Conservation (phyloP, 2,888 invertebrate species). For the Yponomeuta malinellus region DNA sequence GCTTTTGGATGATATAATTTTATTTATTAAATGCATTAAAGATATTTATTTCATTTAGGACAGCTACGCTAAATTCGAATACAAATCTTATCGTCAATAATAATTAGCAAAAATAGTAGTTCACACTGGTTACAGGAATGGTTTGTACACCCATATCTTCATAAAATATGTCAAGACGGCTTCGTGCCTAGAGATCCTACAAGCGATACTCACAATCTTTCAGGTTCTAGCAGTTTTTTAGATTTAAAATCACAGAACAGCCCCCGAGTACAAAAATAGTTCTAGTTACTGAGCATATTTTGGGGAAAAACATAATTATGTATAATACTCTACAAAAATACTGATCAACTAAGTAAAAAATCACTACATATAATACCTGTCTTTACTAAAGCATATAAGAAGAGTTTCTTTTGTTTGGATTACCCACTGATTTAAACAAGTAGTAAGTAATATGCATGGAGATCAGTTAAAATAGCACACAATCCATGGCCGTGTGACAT, state of each 20-base stretch:
- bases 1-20: not conserved
- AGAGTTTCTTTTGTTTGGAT: too few relatives aligned
- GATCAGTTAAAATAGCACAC: too few relatives aligned
- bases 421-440: too few relatives aligned
- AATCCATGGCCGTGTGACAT: too few relatives aligned
- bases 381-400: too few relatives aligned
- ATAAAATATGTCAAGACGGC: slow-evolving; percentile 12
- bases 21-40: slow-evolving; percentile 5
- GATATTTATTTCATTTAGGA: not conserved
- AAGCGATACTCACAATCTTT: not conserved
- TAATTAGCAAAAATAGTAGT: not conserved
- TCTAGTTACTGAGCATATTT: slow-evolving; percentile 10
- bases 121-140: slow-evolving; percentile 1
- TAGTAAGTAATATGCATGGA: too few relatives aligned
- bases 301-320: slow-evolving; percentile 1
- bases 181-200: slow-evolving; percentile 8
- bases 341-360: slow-evolving; percentile 10
- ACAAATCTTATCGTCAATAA: not conserved
- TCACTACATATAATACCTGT: not conserved
- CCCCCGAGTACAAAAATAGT: slow-evolving; percentile 25
- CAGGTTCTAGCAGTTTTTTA: slow-evolving; percentile 28
- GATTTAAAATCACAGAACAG: slow-evolving; percentile 46
- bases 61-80: not conserved
- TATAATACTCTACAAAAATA: slow-evolving; percentile 15
- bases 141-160: slow-evolving; percentile 14